Evolutionary conservation across 2,888 invertebrate species (phyloP), one percentile per base, ranked within the genome.

Genomic region (Cryptocheilus praepositus): DNA sequence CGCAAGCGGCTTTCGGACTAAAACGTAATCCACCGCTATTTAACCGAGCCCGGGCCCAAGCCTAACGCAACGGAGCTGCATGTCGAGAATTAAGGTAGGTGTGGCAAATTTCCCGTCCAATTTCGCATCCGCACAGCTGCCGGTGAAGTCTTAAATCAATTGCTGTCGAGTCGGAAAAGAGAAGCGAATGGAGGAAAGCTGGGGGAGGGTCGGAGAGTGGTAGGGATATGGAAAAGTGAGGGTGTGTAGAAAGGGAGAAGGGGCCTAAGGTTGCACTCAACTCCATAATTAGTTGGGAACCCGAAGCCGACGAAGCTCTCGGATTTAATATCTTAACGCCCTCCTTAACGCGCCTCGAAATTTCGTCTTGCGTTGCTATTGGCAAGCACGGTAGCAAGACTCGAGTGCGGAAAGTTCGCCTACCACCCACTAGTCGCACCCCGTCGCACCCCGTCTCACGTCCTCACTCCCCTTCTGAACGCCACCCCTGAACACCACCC

Each of bases 111-210:
- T 80, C 77, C 71, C 74, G 76, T 79, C 74, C 81, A 83, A 83
- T 85, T 83, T 83, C 74, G 77, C 75, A 77, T 80, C 75, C 73
- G 73, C 81, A 72, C 82, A 85, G 82, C 83, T 84, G 85, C 77
- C 73, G 79, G 72, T 83, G 82, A 83, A 83, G 83, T 84, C 81
- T 85, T 86, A 84, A 85, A 86, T 86, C 85, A 86, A 86, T 86
- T 84, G 83, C 78, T 71, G 77, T 77, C 76, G 74, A 57, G 45
- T 36, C 46, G 21, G 56, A 44, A 15, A 43, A 22, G 36, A 21
- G 22, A 22, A 58, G 25, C 66, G 58, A 63, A 52, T 43, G 64
- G 25, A 21, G 54, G 54, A 51, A 51, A 36, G 25, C 65, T 61
- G 64, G 56, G 45, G 54, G 54, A 51, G 54, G 11, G 25, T 64